Evolutionary conservation across 2,113 vertebrate genomes (phyloP), one percentile per base, ranked within the genome.

Genomic region (Pachyramphus minor): DNA sequence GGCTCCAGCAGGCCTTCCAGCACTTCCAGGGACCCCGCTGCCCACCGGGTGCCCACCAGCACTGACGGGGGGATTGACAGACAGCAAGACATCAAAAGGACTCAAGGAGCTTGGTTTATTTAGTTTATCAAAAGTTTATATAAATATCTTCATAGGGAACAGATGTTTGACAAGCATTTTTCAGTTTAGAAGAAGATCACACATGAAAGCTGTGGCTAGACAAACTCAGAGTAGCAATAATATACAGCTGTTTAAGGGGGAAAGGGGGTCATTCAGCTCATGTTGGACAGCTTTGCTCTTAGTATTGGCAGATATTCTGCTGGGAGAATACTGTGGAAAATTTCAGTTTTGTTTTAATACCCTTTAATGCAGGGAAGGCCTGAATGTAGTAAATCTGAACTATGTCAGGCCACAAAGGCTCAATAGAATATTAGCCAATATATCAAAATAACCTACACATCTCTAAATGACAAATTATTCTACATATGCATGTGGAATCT

Each of bases 71-170:
- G 14, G 45, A 97, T 69, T 35, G 8, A 94, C 9, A 91, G 77
- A 97, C 91, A 81, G 91, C 28, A 15, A 82, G 66, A 89, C 96
- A 76, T 72, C 60, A 75, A 31, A 95, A 87, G 84, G 87, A 96
- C 93, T 96, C 60, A 0, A 84, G 87, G 84, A 96, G 94, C 91
- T 97, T 52, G 11, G 69, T 97, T 96, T 97, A 95, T 96, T 96
- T 79, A 27, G 68, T 93, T 95, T 81, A 89, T 94, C 91, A 64
- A 23, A 84, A 87, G 77, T 97, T 95, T 87, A 91, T 97, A 49
- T 95, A 47, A 81, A 37, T 75, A 60, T 42, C 91, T 94, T 77
- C 90, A 60, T 31, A 78, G 47, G 92, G 68, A 90, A 95, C 89
- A 96, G 47, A 84, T 45, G 35, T 79, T 89, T 80, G 49, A 94